These are phyloP conservation scores for Nysson spinosus DNA, from an alignment of 2,888 invertebrate genomes.

Conservation along the genomic window DNA sequence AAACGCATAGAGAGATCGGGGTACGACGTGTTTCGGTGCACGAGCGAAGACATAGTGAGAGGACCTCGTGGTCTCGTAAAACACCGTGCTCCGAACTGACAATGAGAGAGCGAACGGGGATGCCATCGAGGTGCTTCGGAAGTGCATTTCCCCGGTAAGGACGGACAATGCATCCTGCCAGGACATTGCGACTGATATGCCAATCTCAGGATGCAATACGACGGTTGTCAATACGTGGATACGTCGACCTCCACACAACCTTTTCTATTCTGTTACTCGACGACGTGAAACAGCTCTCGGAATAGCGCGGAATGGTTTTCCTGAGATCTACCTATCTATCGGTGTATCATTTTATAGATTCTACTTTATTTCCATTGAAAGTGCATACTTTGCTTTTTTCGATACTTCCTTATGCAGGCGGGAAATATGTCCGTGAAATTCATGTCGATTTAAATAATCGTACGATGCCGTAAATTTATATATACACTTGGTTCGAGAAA, in stretches of 20 bases:
- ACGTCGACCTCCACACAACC: conserved; percentile 16
- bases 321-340: too few relatives aligned
- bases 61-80: conserved; percentile 17
- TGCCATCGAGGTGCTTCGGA: conserved; percentile 23
- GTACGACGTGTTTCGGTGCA: not conserved
- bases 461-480: too few relatives aligned
- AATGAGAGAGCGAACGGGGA: conserved; percentile 34
- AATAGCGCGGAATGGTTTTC: conserved; percentile 3
- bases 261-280: conserved; percentile 9
- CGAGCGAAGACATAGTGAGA: not conserved
- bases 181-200: conserved; percentile 41
- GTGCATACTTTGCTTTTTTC: too few relatives aligned
- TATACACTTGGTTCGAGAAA: too few relatives aligned
- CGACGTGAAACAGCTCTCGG: conserved; percentile 17
- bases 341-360: too few relatives aligned
- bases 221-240: conserved; percentile 43
- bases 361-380: too few relatives aligned
- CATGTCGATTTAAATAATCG: too few relatives aligned
- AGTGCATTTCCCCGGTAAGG: conserved; percentile 31
- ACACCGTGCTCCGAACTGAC: conserved; percentile 40
- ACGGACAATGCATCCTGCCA: conserved; percentile 40
- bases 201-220: conserved; percentile 51
- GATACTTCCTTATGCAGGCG: too few relatives aligned
- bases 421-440: too few relatives aligned
- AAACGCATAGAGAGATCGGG: conserved; percentile 7